These are phyloP conservation scores for Nesoenas mayeri DNA, from an alignment of 2,113 vertebrate genomes.

Conservation along the genomic window DNA sequence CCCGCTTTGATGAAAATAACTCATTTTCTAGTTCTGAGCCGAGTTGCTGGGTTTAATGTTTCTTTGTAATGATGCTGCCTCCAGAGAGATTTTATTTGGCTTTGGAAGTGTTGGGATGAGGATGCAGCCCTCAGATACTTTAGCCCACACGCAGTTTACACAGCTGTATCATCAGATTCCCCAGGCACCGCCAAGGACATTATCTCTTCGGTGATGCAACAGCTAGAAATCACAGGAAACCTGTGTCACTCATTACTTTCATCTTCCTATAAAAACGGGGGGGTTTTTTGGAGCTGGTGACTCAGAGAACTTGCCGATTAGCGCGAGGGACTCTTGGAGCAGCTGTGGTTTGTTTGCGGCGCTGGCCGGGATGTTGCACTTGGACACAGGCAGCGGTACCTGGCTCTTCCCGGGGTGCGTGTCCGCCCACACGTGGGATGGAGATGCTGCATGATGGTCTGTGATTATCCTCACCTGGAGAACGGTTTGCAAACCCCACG, in stretches of 20 bases:
- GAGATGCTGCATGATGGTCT: accelerated
- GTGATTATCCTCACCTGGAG: neutral
- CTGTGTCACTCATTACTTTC: constrained; percentile 16
- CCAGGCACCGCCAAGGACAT: neutral
- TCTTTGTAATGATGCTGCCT: neutral
- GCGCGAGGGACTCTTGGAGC: neutral
- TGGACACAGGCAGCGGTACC: neutral
- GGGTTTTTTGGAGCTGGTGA: neutral
- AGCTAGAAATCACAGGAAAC: constrained; percentile 16
- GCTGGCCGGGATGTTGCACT: neutral
- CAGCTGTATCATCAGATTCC: constrained; percentile 58
- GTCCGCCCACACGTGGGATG: neutral
- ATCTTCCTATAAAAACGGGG: neutral
- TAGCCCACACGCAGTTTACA: constrained; percentile 73
- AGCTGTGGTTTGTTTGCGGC: neutral
- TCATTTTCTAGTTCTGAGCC: neutral
- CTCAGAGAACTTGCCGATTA: neutral
- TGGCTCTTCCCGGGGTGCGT: neutral
- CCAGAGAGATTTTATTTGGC: constrained; percentile 45
- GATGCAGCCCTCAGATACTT: constrained; percentile 9
- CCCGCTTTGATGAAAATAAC: neutral
- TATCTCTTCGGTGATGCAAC: constrained; percentile 24
- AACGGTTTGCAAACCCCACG: neutral
- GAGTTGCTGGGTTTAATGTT: neutral
- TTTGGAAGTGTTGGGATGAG: constrained; percentile 15